A percentile compares a stretch with the other conserved stretches of the same genome.
phyloP scores from a whole-genome alignment of 37 sponge, comb jelly and placozoan species.

The Aplysina aerophoba region DNA sequence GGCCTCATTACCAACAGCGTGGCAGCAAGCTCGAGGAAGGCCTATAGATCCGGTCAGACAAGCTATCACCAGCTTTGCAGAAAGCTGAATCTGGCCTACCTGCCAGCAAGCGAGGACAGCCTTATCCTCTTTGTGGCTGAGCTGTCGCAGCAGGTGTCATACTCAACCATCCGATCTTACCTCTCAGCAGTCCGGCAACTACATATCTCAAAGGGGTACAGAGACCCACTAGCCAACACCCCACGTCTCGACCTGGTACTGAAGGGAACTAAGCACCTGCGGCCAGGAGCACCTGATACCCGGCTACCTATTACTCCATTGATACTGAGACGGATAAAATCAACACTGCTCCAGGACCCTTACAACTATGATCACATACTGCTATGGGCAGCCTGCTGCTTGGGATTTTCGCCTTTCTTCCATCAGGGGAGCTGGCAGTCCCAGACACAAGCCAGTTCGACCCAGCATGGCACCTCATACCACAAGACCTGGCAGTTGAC shows the following conservation, averaged over 20 bases:
- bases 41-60: too few species aligned
- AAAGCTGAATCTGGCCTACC: too few species aligned
- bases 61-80: too few species aligned
- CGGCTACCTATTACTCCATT: constrained; percentile 47
- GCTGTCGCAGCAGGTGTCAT: neutral
- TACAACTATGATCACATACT: neutral
- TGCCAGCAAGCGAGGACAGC: constrained; percentile 30
- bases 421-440: constrained; percentile 23
- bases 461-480: neutral
- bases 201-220: too few species aligned
- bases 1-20: too few species aligned
- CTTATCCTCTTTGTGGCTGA: constrained; percentile 31
- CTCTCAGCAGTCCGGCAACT: constrained; percentile 46
- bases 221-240: too few species aligned
- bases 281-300: neutral
- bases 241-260: constrained; percentile 17
- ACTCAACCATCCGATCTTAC: constrained; percentile 41
- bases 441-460: constrained; percentile 13
- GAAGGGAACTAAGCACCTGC: neutral
- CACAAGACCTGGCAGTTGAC: constrained; percentile 18
- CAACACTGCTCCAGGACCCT: neutral
- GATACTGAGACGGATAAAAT: constrained; percentile 15
- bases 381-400: constrained; percentile 39
- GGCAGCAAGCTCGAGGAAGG: neutral
- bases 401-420: constrained; percentile 45